A percentile compares a stretch with the other conserved stretches of the same genome.
Evolutionary conservation across 2,888 invertebrate genomes (phyloP).

Genomic region (Tipula lateralis): DNA sequence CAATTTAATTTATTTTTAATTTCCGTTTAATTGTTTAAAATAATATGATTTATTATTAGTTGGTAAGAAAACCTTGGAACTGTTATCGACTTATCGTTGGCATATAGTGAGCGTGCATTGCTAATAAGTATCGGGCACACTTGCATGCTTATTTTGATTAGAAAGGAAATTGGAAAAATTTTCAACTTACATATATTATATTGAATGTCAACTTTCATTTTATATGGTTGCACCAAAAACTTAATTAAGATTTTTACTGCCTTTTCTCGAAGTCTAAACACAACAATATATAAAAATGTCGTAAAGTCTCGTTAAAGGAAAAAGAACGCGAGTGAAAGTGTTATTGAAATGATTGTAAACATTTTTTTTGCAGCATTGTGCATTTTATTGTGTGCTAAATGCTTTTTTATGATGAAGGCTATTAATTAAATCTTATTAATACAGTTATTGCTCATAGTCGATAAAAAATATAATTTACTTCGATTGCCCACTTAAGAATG

Average conservation of each 20-base stretch:
- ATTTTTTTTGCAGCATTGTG: not conserved
- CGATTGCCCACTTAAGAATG: not conserved
- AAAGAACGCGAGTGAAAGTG: not conserved
- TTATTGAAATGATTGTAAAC: not conserved
- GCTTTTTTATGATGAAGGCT: not conserved
- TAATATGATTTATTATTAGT: not conserved
- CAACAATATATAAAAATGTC: not conserved
- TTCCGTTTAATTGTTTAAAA: not conserved
- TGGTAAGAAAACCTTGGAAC: not conserved
- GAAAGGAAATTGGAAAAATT: constrained; percentile 13
- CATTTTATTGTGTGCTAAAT: not conserved
- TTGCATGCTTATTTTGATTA: not conserved
- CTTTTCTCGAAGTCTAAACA: not conserved
- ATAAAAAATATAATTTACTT: not conserved
- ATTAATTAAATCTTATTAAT: not conserved
- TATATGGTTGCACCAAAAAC: constrained; percentile 12
- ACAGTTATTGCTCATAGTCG: not conserved
- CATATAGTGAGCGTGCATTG: not conserved
- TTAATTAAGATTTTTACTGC: not conserved
- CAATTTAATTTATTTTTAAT: not conserved
- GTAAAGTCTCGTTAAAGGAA: not conserved
- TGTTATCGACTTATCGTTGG: no score
- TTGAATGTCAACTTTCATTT: constrained; percentile 19
- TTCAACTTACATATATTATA: not conserved
- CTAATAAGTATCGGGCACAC: not conserved